phyloP scores from a whole-genome alignment of 2,888 invertebrate genomes.

The Nematopogon swammerdamellus region DNA sequence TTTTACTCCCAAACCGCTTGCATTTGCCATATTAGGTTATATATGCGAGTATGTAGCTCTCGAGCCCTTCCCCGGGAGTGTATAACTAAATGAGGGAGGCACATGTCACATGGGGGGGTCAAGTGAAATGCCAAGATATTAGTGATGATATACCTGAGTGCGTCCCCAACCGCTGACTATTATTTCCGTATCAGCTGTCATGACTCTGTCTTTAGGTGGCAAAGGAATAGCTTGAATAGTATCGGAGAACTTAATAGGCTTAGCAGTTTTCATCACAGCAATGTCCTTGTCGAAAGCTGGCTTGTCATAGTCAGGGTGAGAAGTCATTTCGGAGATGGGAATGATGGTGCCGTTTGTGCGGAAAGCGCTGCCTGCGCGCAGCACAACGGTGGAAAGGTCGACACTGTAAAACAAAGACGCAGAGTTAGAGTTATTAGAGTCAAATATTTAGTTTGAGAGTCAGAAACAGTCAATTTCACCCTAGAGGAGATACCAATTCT shows the following conservation, averaged over 20 bases:
- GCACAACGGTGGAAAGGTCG: constrained; percentile 31
- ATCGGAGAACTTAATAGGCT: constrained; percentile 29
- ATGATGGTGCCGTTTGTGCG: constrained; percentile 39
- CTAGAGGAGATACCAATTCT: too few relatives aligned
- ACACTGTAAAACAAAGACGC: too few relatives aligned
- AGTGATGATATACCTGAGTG: constrained; percentile 30
- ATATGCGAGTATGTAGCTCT: too few relatives aligned
- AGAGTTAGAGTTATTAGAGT: too few relatives aligned
- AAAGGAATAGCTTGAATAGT: constrained; percentile 27
- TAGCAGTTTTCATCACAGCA: constrained; percentile 34
- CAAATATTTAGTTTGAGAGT: too few relatives aligned
- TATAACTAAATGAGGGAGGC: too few relatives aligned
- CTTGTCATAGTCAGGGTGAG: constrained; percentile 32
- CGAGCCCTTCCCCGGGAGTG: too few relatives aligned
- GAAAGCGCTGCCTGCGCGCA: constrained; percentile 43
- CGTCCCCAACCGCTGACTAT: constrained; percentile 43
- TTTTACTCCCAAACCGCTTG: too few relatives aligned
- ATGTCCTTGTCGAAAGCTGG: constrained; percentile 42
- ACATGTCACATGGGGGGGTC: too few relatives aligned
- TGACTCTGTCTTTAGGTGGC: constrained; percentile 16
- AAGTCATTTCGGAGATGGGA: constrained; percentile 32
- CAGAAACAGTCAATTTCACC: too few relatives aligned
- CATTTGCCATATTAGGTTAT: too few relatives aligned
- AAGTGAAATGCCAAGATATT: too few relatives aligned
- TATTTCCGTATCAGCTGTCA: constrained; percentile 21